phyloP scores from a whole-genome alignment of 2,888 invertebrate species.

The Pristionchus fissidentatus region DNA sequence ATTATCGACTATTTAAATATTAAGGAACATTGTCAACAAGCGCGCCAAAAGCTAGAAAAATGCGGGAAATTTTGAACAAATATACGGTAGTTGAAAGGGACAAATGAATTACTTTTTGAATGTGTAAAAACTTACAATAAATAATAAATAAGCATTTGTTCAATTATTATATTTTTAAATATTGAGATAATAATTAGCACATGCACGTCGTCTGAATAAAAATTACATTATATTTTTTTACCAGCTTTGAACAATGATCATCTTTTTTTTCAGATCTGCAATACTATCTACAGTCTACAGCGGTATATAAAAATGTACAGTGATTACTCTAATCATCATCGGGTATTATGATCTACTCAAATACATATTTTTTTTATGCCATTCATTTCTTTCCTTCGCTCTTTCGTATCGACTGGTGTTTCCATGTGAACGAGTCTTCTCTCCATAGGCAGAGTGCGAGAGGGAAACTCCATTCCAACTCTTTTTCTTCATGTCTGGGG shows the following conservation, averaged over 20 bases:
- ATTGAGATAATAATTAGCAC: too few relatives aligned
- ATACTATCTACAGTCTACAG: too few relatives aligned
- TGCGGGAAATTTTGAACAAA: conserved; percentile 16
- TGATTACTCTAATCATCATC: too few relatives aligned
- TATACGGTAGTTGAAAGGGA: neutral
- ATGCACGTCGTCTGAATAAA: too few relatives aligned
- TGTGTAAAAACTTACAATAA: too few relatives aligned
- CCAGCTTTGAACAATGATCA: neutral
- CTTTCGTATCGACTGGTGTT: conserved; percentile 2
- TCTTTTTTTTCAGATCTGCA: neutral
- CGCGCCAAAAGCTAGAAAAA: neutral
- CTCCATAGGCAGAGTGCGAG: conserved; percentile 16
- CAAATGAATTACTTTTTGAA: too few relatives aligned
- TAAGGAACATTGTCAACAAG: neutral
- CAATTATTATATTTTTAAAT: too few relatives aligned
- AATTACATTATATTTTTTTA: neutral
- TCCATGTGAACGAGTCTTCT: conserved; percentile 40
- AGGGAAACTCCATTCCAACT: conserved; percentile 33
- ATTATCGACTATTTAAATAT: neutral
- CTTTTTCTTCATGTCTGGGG: conserved; percentile 35
- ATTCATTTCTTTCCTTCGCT: too few relatives aligned
- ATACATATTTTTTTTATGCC: too few relatives aligned
- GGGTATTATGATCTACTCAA: too few relatives aligned
- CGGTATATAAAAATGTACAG: too few relatives aligned
- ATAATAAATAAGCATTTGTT: too few relatives aligned